Base-by-base conservation (phyloP, 2,797 vertebrate species). In the Coreius guichenoti region DNA sequence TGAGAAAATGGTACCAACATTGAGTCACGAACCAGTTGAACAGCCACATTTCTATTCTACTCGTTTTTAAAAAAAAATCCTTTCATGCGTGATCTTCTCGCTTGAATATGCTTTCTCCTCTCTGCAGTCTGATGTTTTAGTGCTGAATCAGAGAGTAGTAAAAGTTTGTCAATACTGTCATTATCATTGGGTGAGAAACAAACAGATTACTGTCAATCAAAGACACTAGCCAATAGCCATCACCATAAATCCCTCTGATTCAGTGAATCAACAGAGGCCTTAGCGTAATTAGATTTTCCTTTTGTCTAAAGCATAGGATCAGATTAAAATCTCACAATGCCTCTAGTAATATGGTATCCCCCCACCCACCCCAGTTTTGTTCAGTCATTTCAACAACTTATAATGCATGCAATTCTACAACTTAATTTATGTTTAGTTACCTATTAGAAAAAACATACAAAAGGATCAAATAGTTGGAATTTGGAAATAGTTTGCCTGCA, bases 131-230 rank as follows among this genome's bases (percentile, higher is more conserved):
- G 29, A 33, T 43, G 12, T 54, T 80, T 81, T 67, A n/a, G 29
- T 77, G 85, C 74, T 81, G 79, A 87, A 85, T 75, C 82, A 31
- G 78, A 65, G 54, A 49, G 70, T 58, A 82, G 83, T 87, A 90
- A 90, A 81, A 90, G 81, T 77, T 85, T 58, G 86, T 92, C 90
- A 83, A 90, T 91, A 90, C 83, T 58, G 12, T 84, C 45, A 5
- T 84, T 83, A 47, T 88, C 68, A 84, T 45, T 80, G 63, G 83
- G 83, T 90, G 79, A 87, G 86, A 90, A 89, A 54, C 82, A 89
- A 88, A 89, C 82, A 87, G 85, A 92, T 92, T 89, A 90, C 76
- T 73, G 85, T 85, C 80, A 82, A 84, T 89, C 80, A 83, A 69
- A 75, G 73, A 21, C 80, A 74, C 29, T 67, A 36, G 85, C 89